Base-by-base conservation (phyloP, 2,797 vertebrate species). In the Emys orbicularis region DNA sequence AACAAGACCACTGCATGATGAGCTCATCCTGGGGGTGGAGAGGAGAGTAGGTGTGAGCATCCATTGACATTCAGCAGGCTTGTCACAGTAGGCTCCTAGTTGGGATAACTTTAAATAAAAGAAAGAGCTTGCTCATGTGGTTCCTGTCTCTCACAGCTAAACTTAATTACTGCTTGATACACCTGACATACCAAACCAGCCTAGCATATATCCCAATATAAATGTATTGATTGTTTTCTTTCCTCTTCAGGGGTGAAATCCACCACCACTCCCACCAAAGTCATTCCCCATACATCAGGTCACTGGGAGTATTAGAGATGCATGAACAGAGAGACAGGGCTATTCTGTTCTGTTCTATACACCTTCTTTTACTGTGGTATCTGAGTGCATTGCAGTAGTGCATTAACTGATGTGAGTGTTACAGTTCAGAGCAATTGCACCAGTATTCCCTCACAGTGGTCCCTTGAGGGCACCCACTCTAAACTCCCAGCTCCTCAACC, bases 21-120 rank as follows among this genome's bases (percentile, higher is more conserved):
- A 88, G 68, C 77, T 92, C 27, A 61, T 93, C 88, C 82, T 87
- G 77, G 3, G 25, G 53, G 37, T 44, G 47, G 65, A 88, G 21
- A 93, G n/a, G 25, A 93, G n/a, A 47, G 29, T 79, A 68, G 27
- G 7, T 89, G 25, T 57, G 41, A 59, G 15, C 72, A 21, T 50
- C 21, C 77, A 61, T 57, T 72, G 9, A 52, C 1, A 3, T 11
- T 89, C 54, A 84, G 11, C 47, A 74, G 34, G 11, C 19, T 89
- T 47, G 7, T 54, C 12, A 87, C 56, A 47, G 83, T 84, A 44
- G 44, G 12, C 50, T 86, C 83, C 8, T 83, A 47, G 41, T 44
- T 74, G n/a, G 19, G 41, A 50, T 25, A 81, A 34, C 68, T 79
- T 90, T 59, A 87, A 59, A 79, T 65, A 79, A 79, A 72, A 80